These are phyloP conservation scores for Pantherophis alleghaniensis DNA, from an alignment of 2,797 vertebrate species.

Conservation along the genomic window DNA sequence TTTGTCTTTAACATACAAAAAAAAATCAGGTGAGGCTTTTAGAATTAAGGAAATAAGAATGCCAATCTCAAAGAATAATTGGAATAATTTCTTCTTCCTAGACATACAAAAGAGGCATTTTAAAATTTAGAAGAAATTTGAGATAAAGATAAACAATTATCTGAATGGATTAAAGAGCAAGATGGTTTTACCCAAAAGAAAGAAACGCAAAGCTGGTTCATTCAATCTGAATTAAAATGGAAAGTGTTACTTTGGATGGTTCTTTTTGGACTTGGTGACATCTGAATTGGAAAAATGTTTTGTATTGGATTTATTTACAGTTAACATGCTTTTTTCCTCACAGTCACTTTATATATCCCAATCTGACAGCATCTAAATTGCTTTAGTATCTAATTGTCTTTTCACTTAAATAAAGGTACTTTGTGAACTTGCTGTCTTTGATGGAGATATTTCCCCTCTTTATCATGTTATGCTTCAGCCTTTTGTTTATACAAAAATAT, in stretches of 20 bases:
- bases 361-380: neutral
- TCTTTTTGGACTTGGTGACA: neutral
- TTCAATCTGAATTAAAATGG: neutral
- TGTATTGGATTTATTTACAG: neutral
- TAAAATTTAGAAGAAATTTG: neutral
- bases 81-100: neutral
- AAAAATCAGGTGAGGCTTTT: neutral
- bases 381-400: neutral
- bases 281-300: neutral
- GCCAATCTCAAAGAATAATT: neutral
- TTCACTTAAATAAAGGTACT: neutral
- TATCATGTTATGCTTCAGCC: neutral
- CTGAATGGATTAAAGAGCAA: neutral
- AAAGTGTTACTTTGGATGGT: neutral
- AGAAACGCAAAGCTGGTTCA: neutral
- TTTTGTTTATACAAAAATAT: neutral
- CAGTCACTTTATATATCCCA: neutral
- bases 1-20: neutral
- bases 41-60: neutral
- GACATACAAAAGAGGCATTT: neutral
- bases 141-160: neutral
- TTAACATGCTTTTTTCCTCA: neutral
- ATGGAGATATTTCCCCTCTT: neutral
- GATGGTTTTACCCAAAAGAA: neutral
- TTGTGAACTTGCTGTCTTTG: neutral